phyloP scores from a whole-genome alignment of 2,797 vertebrate genomes.

The Aselliscus stoliczkanus region DNA sequence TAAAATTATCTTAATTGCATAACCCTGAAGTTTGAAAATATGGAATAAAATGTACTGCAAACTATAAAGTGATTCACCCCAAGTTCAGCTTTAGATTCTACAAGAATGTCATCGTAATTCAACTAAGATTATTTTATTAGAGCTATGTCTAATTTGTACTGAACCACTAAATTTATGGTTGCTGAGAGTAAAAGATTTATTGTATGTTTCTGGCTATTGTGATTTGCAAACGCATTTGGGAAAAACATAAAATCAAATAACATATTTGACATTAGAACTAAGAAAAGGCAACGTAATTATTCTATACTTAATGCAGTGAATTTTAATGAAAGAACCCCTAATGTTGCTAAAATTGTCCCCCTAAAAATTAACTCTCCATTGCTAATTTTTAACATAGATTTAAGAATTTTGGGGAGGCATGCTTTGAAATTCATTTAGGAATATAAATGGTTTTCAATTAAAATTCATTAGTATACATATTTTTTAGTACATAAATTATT shows the following conservation, averaged over 20 bases:
- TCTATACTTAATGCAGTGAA: background rate
- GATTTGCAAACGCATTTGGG: background rate
- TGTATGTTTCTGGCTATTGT: background rate
- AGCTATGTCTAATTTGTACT: background rate
- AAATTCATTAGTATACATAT: background rate
- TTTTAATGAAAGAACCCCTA: background rate
- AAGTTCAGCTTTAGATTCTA: background rate
- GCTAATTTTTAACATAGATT: background rate
- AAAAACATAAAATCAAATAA: background rate
- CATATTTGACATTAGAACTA: background rate
- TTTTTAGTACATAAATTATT: background rate
- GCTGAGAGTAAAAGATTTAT: background rate
- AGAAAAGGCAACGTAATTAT: background rate
- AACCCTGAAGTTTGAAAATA: background rate
- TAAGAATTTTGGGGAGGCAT: background rate
- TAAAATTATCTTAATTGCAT: background rate
- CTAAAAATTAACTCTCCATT: background rate
- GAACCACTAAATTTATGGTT: background rate
- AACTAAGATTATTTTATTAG: slow-evolving; percentile 23
- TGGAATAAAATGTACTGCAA: background rate
- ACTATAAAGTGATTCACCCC: background rate
- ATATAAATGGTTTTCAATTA: background rate
- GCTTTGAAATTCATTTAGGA: slow-evolving; percentile 20
- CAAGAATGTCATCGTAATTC: background rate
- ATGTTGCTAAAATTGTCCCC: background rate